Conservation (phyloP, 1,140 invertebrate species). For the Lepidurus arcticus region DNA sequence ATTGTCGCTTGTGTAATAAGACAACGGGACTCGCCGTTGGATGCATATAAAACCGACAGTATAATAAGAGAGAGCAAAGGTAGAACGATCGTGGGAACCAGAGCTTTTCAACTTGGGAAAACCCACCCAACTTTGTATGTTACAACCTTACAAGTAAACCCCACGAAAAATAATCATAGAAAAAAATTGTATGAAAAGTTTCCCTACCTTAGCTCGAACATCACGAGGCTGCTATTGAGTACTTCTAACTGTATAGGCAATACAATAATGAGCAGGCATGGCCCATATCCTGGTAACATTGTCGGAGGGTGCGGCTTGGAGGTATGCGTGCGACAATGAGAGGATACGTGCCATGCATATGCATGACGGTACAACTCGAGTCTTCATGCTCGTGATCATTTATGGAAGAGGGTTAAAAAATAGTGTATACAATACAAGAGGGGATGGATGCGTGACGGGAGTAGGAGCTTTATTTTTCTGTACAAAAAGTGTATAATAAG, state of each 20-base stretch:
- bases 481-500: not conserved
- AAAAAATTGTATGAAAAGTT: too few relatives aligned
- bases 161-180: not conserved
- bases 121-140: not conserved
- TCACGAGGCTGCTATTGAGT: not conserved
- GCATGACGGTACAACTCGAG: not conserved
- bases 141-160: not conserved
- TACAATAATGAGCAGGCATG: not conserved
- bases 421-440: not conserved
- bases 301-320: not conserved
- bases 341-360: not conserved
- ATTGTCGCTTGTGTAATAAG: not conserved
- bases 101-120: not conserved
- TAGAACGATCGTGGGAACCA: constrained; percentile 4
- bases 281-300: not conserved
- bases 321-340: constrained; percentile 9
- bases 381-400: not conserved
- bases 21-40: not conserved
- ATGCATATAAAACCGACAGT: not conserved
- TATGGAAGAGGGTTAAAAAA: not conserved
- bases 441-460: not conserved
- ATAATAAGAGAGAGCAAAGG: not conserved
- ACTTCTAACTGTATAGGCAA: not conserved
- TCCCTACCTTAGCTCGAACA: too few relatives aligned
- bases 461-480: not conserved